Evolutionary conservation across 2,113 vertebrate genomes (phyloP).

Genomic region (Turnix velox): DNA sequence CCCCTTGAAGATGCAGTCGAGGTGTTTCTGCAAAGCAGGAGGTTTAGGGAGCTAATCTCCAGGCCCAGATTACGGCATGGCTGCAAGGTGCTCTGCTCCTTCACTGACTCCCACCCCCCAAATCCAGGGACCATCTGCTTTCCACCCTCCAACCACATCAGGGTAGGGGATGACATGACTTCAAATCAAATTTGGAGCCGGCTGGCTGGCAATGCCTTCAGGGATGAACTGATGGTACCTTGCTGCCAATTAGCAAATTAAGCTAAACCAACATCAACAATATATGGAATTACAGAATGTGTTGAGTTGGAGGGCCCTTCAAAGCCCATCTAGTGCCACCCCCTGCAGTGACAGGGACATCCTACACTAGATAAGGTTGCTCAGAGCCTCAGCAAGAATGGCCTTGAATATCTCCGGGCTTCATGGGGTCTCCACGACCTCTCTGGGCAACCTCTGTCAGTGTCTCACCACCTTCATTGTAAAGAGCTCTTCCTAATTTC

Average conservation of each 20-base stretch:
- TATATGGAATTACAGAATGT: too few species aligned
- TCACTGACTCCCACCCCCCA: neutral
- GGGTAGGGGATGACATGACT: neutral
- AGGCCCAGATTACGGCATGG: neutral
- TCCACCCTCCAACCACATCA: neutral
- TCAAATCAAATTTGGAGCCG: neutral
- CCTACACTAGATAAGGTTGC: too few species aligned
- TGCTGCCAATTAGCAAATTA: neutral
- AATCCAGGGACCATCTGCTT: neutral
- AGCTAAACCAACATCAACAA: neutral
- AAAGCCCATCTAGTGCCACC: too few species aligned
- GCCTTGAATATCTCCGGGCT: too few species aligned
- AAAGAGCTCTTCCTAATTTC: too few species aligned
- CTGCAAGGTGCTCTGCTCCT: neutral
- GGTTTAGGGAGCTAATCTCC: neutral
- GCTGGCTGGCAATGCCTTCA: neutral
- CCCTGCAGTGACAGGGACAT: too few species aligned
- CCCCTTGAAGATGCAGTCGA: neutral
- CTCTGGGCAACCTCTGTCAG: too few species aligned
- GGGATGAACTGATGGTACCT: neutral
- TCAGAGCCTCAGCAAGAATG: too few species aligned
- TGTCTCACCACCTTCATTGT: too few species aligned
- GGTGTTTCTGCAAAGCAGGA: neutral
- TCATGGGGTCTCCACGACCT: too few species aligned
- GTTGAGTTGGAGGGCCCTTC: too few species aligned